Percentiles rank a stretch among this genome's conserved stretches.
These are phyloP conservation scores for Oreocharis arfaki DNA, from an alignment of 2,113 vertebrate species.

Conservation along the genomic window DNA sequence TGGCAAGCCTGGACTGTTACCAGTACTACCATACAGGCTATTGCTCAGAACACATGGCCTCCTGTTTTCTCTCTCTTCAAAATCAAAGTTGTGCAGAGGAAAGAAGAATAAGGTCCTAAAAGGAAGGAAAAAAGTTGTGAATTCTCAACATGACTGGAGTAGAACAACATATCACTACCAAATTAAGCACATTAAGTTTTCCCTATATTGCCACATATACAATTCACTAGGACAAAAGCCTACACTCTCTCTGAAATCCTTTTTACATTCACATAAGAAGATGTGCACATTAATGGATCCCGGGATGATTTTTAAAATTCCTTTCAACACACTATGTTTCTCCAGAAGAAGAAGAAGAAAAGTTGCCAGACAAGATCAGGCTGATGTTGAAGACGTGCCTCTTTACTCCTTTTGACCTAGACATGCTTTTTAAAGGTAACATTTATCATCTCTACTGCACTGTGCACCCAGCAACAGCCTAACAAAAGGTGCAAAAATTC, in stretches of 20 bases:
- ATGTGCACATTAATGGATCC: neutral
- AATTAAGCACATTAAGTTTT: slow-evolving; percentile 19
- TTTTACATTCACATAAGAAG: slow-evolving; percentile 20
- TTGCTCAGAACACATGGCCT: neutral
- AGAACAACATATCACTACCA: slow-evolving; percentile 23
- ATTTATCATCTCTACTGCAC: neutral
- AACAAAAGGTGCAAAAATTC: neutral
- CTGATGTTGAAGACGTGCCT: slow-evolving; percentile 8
- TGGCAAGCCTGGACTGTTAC: neutral
- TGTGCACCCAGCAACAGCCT: neutral
- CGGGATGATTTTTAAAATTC: neutral
- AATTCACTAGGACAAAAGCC: slow-evolving; percentile 38
- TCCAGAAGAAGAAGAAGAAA: slow-evolving; percentile 15
- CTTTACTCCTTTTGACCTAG: slow-evolving; percentile 26
- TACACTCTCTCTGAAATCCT: slow-evolving; percentile 30
- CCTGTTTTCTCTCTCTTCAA: neutral
- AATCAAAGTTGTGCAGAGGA: neutral
- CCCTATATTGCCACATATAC: slow-evolving; percentile 26
- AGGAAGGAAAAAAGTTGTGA: neutral
- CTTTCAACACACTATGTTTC: neutral
- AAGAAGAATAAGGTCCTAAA: slow-evolving; percentile 13
- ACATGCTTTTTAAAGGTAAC: neutral
- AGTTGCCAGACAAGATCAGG: slow-evolving; percentile 11
- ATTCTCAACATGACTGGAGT: neutral
- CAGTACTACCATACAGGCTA: neutral